Conservation (phyloP, 2,113 vertebrate species). For the Tinamus guttatus region DNA sequence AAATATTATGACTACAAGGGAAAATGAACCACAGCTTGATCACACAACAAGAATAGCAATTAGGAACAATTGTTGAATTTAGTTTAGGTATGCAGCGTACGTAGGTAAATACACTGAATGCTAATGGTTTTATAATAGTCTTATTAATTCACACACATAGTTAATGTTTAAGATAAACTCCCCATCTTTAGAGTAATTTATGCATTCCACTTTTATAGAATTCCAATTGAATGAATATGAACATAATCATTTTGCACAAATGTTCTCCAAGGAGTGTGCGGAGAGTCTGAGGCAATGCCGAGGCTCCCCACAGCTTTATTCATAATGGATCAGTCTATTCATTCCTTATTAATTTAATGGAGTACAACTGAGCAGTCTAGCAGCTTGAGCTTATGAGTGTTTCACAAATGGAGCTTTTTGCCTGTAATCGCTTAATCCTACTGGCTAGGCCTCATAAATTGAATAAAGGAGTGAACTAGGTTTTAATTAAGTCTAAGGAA, state of each 20-base stretch:
- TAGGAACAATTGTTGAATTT: constrained; percentile 67
- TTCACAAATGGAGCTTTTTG: constrained; percentile 93
- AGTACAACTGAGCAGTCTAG: constrained; percentile 88
- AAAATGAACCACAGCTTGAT: constrained; percentile 77
- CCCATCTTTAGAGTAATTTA: constrained; percentile 86
- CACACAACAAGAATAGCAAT: constrained; percentile 70
- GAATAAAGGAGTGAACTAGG: constrained; percentile 88
- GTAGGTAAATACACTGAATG: constrained; percentile 86
- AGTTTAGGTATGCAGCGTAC: constrained; percentile 70
- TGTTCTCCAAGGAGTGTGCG: constrained; percentile 84
- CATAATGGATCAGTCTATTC: constrained; percentile 88
- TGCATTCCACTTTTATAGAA: constrained; percentile 86
- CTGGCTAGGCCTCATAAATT: constrained; percentile 91
- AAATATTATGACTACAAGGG: constrained; percentile 72
- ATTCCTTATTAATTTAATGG: constrained; percentile 94
- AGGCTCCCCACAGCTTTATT: constrained; percentile 87
- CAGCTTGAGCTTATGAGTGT: constrained; percentile 90
- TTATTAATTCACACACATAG: constrained; percentile 94
- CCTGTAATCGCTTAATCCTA: constrained; percentile 99
- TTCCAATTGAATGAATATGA: constrained; percentile 88
- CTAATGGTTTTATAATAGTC: constrained; percentile 96
- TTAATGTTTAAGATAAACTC: constrained; percentile 89
- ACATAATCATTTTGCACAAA: constrained; percentile 88
- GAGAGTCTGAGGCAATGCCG: constrained; percentile 81
- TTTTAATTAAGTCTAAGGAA: constrained; percentile 97